These are phyloP conservation scores for Cacoxenus indagator DNA, from an alignment of 2,888 invertebrate genomes.

Conservation along the genomic window DNA sequence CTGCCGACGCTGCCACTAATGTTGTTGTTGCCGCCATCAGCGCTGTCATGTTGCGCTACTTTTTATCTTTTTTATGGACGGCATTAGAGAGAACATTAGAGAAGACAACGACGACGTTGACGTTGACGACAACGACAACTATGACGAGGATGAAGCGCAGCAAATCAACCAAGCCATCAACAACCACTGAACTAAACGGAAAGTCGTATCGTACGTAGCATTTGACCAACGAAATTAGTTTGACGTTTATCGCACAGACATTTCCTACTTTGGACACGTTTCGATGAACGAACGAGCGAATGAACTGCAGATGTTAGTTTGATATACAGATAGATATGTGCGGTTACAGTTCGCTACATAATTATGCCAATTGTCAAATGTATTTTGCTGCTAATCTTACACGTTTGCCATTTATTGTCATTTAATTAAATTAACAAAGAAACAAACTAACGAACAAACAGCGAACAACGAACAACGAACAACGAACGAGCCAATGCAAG, in stretches of 20 bases:
- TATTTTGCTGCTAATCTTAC: background rate
- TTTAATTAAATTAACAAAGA: constrained; percentile 21
- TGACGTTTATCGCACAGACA: constrained; percentile 13
- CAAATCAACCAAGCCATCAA: constrained; percentile 9
- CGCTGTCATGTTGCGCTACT: constrained; percentile 39
- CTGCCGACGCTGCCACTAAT: no score
- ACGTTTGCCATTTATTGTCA: constrained; percentile 4
- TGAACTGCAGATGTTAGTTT: constrained; percentile 6
- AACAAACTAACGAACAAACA: background rate
- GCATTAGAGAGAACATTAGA: constrained; percentile 19
- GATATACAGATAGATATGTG: background rate
- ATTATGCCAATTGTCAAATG: constrained; percentile 5
- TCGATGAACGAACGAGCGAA: background rate
- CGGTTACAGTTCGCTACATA: background rate
- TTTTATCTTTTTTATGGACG: constrained; percentile 29
- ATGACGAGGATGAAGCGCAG: background rate
- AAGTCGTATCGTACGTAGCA: background rate
- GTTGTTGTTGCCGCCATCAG: constrained; percentile 31
- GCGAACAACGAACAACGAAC: background rate
- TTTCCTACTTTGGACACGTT: constrained; percentile 14
- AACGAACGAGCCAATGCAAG: background rate
- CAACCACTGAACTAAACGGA: background rate
- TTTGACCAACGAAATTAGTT: constrained; percentile 19
- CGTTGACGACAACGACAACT: background rate
- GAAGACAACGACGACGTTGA: background rate